These are phyloP conservation scores for Stegodyphus dumicola DNA, from an alignment of 1,140 invertebrate species.

Conservation along the genomic window DNA sequence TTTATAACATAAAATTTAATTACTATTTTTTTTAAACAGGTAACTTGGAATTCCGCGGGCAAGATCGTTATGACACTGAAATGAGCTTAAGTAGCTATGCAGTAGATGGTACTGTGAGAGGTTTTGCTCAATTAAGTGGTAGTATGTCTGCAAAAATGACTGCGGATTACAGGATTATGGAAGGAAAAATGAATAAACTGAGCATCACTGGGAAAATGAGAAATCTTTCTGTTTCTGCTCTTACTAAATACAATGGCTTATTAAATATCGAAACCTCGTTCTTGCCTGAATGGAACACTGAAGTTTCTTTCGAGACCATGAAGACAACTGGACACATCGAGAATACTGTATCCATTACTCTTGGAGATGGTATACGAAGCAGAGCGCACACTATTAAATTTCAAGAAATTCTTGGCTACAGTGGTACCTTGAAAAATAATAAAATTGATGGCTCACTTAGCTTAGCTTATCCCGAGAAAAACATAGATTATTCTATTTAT, in stretches of 20 bases:
- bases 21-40: conserved; percentile 18
- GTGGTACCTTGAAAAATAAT: conserved; percentile 42
- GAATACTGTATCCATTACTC: conserved; percentile 59
- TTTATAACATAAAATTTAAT: background rate
- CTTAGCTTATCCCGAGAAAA: conserved; percentile 46
- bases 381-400: conserved; percentile 56
- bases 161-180: conserved; percentile 64
- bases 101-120: conserved; percentile 64
- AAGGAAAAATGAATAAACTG: conserved; percentile 62
- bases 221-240: conserved; percentile 63
- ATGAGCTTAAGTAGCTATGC: conserved; percentile 53
- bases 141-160: conserved; percentile 63
- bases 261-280: conserved; percentile 59
- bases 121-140: conserved; percentile 61
- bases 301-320: conserved; percentile 64
- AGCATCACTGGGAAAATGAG: conserved; percentile 56
- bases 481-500: conserved; percentile 41
- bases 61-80: conserved; percentile 44
- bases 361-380: conserved; percentile 56
- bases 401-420: conserved; percentile 54
- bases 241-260: conserved; percentile 62
- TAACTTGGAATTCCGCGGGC: conserved; percentile 28
- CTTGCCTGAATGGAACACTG: conserved; percentile 64
- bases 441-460: conserved; percentile 27
- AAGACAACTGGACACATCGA: conserved; percentile 64